phyloP scores from a whole-genome alignment of 2,888 invertebrate genomes.

The Ophraella communa region DNA sequence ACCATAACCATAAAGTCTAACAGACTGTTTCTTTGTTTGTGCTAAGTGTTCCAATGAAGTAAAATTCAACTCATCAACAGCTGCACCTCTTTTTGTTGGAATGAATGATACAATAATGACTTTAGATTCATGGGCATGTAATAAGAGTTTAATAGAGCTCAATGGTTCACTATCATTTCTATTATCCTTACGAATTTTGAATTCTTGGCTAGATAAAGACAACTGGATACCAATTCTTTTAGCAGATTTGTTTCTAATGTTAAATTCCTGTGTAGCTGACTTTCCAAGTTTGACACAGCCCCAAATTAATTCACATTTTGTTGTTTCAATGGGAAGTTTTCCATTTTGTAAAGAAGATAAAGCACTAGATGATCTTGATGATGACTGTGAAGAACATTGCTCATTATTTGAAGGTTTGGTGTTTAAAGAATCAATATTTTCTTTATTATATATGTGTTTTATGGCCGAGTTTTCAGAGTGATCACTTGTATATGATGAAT shows the following conservation, averaged over 20 bases:
- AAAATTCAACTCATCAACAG: slow-evolving; percentile 65
- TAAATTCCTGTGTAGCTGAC: slow-evolving; percentile 63
- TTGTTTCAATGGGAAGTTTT: slow-evolving; percentile 64
- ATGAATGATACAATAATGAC: slow-evolving; percentile 64
- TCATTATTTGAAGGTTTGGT: neutral
- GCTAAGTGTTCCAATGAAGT: slow-evolving; percentile 57
- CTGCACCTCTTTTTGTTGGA: slow-evolving; percentile 64
- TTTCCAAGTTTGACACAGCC: slow-evolving; percentile 66
- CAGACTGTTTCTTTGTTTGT: slow-evolving; percentile 52
- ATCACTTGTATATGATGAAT: slow-evolving; percentile 43
- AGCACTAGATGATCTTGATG: slow-evolving; percentile 51
- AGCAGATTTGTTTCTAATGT: slow-evolving; percentile 64
- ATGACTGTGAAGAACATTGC: slow-evolving; percentile 19
- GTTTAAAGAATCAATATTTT: slow-evolving; percentile 34
- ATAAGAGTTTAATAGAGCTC: slow-evolving; percentile 54
- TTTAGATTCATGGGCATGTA: slow-evolving; percentile 67
- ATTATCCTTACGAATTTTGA: slow-evolving; percentile 57
- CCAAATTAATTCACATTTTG: slow-evolving; percentile 66
- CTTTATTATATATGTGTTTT: slow-evolving; percentile 36
- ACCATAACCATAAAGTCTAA: slow-evolving; percentile 67
- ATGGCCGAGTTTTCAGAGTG: slow-evolving; percentile 43
- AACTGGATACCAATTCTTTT: slow-evolving; percentile 65
- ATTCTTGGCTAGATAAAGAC: slow-evolving; percentile 61
- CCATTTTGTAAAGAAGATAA: slow-evolving; percentile 54
- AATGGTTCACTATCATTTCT: slow-evolving; percentile 52